These are phyloP conservation scores for Pogonomyrmex barbatus DNA, from an alignment of 1,140 invertebrate species.

Conservation along the genomic window DNA sequence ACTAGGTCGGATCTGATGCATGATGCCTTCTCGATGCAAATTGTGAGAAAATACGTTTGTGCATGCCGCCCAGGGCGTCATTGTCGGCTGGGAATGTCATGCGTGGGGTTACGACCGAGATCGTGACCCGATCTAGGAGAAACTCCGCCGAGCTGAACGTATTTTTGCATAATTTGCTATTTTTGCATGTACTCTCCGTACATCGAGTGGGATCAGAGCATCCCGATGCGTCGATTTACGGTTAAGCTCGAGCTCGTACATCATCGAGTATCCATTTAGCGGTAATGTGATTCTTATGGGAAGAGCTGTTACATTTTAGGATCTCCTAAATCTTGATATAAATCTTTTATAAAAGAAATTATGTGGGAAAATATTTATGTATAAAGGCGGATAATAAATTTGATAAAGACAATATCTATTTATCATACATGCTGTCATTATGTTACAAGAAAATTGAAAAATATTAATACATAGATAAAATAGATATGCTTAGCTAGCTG, in stretches of 20 bases:
- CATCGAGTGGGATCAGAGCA: neutral
- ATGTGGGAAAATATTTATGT: neutral
- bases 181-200: constrained; percentile 36
- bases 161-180: constrained; percentile 59
- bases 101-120: constrained; percentile 44
- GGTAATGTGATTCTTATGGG: constrained; percentile 48
- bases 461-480: neutral
- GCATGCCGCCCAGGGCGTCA: constrained; percentile 42
- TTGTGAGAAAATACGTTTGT: constrained; percentile 49
- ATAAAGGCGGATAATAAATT: neutral
- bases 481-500: neutral
- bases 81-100: constrained; percentile 57
- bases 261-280: constrained; percentile 43
- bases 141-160: constrained; percentile 31
- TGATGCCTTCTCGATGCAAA: constrained; percentile 45
- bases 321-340: neutral
- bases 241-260: constrained; percentile 23
- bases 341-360: neutral
- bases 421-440: neutral
- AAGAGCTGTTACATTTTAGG: constrained; percentile 2
- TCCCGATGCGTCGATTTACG: constrained; percentile 35
- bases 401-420: constrained; percentile 12
- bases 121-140: constrained; percentile 34
- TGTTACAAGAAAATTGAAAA: neutral
- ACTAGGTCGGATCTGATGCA: neutral